phyloP scores from a whole-genome alignment of 2,888 invertebrate species.

The Epinotia bilunana region DNA sequence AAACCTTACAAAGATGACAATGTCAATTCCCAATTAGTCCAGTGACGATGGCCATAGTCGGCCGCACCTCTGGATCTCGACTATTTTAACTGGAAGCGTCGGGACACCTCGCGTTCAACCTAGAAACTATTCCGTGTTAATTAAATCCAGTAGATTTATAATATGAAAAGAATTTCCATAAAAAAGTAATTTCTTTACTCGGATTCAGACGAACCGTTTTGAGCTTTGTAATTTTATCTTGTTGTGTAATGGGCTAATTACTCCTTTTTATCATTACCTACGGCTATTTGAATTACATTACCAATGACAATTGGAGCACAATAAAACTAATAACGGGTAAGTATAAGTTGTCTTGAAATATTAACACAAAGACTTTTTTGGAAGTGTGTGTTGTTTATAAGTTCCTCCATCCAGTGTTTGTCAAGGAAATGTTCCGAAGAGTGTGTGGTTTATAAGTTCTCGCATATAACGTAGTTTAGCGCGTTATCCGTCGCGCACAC shows the following conservation, averaged over 20 bases:
- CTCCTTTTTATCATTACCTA: no score
- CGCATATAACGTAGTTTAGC: neutral
- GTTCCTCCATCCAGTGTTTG: no score
- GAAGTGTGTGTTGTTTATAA: no score
- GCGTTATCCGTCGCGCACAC: slow-evolving; percentile 19
- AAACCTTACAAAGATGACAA: no score
- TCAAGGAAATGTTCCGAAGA: neutral
- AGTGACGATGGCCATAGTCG: neutral
- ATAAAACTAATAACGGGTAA: no score
- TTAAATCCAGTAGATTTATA: slow-evolving; percentile 3
- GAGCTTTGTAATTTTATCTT: no score
- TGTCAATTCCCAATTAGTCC: neutral
- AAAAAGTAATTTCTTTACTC: neutral
- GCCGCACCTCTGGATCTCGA: slow-evolving; percentile 1
- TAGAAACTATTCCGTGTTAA: slow-evolving; percentile 20
- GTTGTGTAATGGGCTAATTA: no score
- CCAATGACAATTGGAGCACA: no score
- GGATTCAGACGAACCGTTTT: neutral
- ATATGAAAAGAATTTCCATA: neutral
- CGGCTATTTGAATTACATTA: no score
- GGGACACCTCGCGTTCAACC: neutral
- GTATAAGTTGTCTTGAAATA: no score
- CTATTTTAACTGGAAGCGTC: slow-evolving; percentile 7
- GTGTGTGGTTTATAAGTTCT: slow-evolving; percentile 7
- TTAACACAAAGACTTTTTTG: no score